Evolutionary conservation across 2,797 vertebrate genomes (phyloP).

Genomic region (Takifugu rubripes): DNA sequence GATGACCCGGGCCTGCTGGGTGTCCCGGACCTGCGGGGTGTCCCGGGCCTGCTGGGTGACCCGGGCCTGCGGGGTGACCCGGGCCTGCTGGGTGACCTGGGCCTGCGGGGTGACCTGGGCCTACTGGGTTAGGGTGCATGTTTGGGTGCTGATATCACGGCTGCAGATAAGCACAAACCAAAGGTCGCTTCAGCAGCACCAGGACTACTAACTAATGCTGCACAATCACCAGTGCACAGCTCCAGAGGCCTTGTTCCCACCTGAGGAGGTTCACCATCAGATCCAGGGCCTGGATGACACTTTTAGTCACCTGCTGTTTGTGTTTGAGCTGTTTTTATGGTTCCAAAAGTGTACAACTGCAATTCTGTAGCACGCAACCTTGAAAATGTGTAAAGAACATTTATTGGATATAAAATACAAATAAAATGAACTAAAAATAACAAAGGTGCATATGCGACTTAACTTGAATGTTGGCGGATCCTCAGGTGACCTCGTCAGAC

Average conservation of each 20-base stretch:
- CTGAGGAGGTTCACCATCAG: too few species aligned
- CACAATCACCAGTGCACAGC: slow-evolving; percentile 78
- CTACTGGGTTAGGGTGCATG: slow-evolving; percentile 16
- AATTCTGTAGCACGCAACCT: slow-evolving; percentile 79
- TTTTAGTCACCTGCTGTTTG: slow-evolving; percentile 64
- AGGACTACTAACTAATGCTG: slow-evolving; percentile 73
- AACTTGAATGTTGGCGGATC: neutral
- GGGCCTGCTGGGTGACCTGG: too few species aligned
- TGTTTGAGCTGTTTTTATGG: slow-evolving; percentile 67
- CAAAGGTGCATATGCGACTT: slow-evolving; percentile 3
- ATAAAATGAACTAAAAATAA: slow-evolving; percentile 50
- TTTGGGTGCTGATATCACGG: slow-evolving; percentile 76
- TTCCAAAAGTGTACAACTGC: slow-evolving; percentile 69
- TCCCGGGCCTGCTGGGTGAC: too few species aligned
- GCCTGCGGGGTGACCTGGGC: too few species aligned
- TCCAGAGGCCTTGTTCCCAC: slow-evolving; percentile 75
- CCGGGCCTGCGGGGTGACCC: too few species aligned
- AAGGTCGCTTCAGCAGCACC: slow-evolving; percentile 76
- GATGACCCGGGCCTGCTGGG: too few species aligned
- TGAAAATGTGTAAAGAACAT: slow-evolving; percentile 76
- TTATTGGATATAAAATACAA: slow-evolving; percentile 71
- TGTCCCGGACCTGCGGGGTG: too few species aligned
- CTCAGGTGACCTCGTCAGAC: slow-evolving; percentile 1
- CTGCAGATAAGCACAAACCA: slow-evolving; percentile 84
- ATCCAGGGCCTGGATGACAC: slow-evolving; percentile 61